Conservation (phyloP, 2,113 vertebrate genomes). For the Pitta sordida region DNA sequence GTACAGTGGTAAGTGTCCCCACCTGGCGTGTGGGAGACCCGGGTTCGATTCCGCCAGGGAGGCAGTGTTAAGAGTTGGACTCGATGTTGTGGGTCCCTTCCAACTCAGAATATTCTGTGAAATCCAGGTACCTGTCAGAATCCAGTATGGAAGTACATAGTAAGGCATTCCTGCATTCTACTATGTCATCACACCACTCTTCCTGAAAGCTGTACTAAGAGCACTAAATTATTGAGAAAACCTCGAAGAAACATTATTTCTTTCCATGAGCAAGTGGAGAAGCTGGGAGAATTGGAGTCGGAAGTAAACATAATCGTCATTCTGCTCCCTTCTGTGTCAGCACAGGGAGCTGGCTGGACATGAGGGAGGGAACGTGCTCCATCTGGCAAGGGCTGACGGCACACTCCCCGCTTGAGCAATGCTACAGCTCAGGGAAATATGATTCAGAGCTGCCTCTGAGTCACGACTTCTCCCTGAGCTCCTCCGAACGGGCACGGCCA, state of each 20-base stretch:
- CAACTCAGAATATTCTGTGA: too few species aligned
- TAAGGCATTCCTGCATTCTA: neutral
- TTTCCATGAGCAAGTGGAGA: neutral
- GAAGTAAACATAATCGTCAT: neutral
- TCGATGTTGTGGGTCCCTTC: too few species aligned
- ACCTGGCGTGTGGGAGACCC: too few species aligned
- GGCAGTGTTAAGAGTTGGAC: too few species aligned
- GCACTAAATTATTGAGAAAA: neutral
- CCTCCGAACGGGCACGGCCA: neutral
- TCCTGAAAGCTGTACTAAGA: neutral
- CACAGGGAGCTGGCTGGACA: constrained; percentile 4
- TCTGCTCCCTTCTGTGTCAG: neutral
- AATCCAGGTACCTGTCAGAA: neutral
- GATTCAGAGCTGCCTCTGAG: constrained; percentile 54
- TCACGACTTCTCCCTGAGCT: neutral
- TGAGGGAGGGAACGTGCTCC: neutral
- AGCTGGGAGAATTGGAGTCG: neutral
- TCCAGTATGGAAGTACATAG: neutral
- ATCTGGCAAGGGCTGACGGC: neutral
- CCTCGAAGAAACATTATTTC: neutral
- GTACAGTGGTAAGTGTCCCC: too few species aligned
- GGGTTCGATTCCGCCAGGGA: too few species aligned
- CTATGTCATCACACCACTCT: neutral
- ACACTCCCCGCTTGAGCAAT: constrained; percentile 33
- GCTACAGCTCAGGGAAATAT: constrained; percentile 10